A percentile compares a stretch with the other conserved stretches of the same genome.
Conservation (phyloP, 2,888 invertebrate genomes). For the Hypena proboscidalis region DNA sequence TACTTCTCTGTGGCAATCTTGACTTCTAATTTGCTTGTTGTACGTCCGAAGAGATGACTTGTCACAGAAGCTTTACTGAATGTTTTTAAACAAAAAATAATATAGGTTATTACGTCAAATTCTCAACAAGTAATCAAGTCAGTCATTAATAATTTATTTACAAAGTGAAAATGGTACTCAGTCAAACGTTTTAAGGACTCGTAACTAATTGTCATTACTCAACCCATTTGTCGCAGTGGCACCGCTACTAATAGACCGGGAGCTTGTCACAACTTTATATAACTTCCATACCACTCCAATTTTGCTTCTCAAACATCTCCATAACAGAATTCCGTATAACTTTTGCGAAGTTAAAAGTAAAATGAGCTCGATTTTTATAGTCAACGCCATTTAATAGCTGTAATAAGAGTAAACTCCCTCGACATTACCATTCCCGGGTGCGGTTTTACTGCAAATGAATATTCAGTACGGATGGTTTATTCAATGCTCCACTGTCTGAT, state of each 20-base stretch:
- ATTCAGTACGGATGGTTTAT: too few relatives aligned
- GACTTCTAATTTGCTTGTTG: too few relatives aligned
- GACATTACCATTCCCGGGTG: constrained; percentile 14
- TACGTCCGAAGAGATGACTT: too few relatives aligned
- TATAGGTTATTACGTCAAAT: too few relatives aligned
- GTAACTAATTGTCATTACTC: constrained; percentile 61
- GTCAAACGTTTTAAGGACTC: constrained; percentile 52
- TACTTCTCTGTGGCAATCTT: too few relatives aligned
- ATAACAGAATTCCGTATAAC: constrained; percentile 22
- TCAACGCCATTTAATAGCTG: too few relatives aligned
- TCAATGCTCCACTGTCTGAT: too few relatives aligned
- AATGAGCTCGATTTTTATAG: constrained; percentile 20
- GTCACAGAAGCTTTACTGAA: too few relatives aligned
- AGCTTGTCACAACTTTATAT: constrained; percentile 51
- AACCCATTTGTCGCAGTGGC: constrained; percentile 60
- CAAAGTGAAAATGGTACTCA: constrained; percentile 51
- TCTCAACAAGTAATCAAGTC: too few relatives aligned
- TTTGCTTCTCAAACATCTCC: constrained; percentile 35
- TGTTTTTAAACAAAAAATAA: too few relatives aligned
- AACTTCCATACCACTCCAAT: constrained; percentile 43
- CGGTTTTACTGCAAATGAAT: too few relatives aligned
- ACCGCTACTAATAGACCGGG: constrained; percentile 47
- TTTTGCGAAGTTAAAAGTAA: constrained; percentile 25
- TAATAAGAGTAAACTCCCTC: constrained; percentile 17
- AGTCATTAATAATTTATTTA: too few relatives aligned